Base-by-base conservation (phyloP, 2,113 vertebrate species). In the Tricholaema leucomelas region DNA sequence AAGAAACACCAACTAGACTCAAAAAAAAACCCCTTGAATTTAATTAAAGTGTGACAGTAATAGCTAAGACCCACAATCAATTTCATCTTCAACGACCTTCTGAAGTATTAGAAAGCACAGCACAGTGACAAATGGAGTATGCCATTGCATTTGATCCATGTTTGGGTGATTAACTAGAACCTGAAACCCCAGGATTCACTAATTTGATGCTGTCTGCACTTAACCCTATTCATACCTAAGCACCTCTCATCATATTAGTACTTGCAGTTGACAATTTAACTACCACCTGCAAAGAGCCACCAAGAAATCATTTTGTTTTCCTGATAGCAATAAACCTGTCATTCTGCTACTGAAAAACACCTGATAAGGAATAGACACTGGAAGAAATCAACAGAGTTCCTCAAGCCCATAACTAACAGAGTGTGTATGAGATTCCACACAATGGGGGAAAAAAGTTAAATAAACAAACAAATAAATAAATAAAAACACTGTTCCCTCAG, bases 241-340 rank as follows among this genome's bases (percentile, higher is more conserved):
- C 64, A 48, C 77, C 40, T 56, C 60, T 71, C 88, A 60, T 54
- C n/a, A 10, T 5, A 42, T 21, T 24, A 31, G 35, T 13, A 50
- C 65, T 8, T 58, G 15, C 0, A 46, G 61, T 44, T 73, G 52
- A 73, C 67, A 85, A 55, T 87, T 79, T 69, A 82, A 81, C 50
- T 70, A 7, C 71, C 66, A 58, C 46, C 63, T 67, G 67, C 46
- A 92, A 60, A 4, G 9, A 90, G 28, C 30, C 85, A 91, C 72
- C 59, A 54, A 84, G 58, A 91, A 96, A 88, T 71, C 35, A 52
- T 85, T 91, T 89, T 85, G 56, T 40, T 83, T 90, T 73, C 76
- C 84, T 93, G 88, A 97, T 83, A 96, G 94, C 81, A 87, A 65
- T 48, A 58, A 87, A 91, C 71, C 19, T 70, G 90, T 91, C 93